Conservation (phyloP, 35 echinoderm and acorn worm genomes). For the Ophiothrix spiculata region DNA sequence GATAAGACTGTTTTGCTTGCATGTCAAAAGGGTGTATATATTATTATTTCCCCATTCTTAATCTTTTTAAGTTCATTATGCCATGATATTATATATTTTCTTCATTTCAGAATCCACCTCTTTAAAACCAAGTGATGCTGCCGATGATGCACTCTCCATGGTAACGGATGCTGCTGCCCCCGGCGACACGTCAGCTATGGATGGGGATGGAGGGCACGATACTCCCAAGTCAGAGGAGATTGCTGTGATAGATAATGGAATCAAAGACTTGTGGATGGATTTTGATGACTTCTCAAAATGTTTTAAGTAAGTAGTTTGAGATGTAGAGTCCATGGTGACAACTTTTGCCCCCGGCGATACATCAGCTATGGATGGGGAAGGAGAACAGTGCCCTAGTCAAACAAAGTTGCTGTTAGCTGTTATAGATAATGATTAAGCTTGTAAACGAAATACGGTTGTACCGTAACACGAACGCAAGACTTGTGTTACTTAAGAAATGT, state of each 20-base stretch:
- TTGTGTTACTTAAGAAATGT: no score
- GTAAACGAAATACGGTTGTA: no score
- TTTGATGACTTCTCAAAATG: constrained; percentile 99
- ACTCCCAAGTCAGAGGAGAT: constrained; percentile 1
- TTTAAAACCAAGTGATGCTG: constrained; percentile 40
- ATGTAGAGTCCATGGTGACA: constrained; percentile 55
- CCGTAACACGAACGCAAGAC: no score
- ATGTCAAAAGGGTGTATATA: no score
- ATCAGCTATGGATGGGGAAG: constrained; percentile 48
- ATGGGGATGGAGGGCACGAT: constrained; percentile 36
- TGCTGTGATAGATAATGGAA: constrained; percentile 4
- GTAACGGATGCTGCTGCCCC: constrained; percentile 56
- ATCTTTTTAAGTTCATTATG: no score
- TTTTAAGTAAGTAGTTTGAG: constrained; percentile 73
- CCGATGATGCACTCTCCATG: constrained; percentile 63
- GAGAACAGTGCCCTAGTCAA: background rate
- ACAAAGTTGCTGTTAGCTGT: constrained; percentile 5
- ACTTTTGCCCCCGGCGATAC: constrained; percentile 47
- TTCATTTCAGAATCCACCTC: constrained; percentile 22
- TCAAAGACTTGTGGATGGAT: constrained; percentile 97
- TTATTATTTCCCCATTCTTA: no score
- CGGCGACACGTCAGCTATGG: constrained; percentile 41
- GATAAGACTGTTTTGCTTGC: no score
- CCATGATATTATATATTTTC: no score
- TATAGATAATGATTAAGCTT: constrained; percentile 14